These are phyloP conservation scores for Cavia porcellus DNA, from an alignment of 2,113 vertebrate species.

Conservation along the genomic window DNA sequence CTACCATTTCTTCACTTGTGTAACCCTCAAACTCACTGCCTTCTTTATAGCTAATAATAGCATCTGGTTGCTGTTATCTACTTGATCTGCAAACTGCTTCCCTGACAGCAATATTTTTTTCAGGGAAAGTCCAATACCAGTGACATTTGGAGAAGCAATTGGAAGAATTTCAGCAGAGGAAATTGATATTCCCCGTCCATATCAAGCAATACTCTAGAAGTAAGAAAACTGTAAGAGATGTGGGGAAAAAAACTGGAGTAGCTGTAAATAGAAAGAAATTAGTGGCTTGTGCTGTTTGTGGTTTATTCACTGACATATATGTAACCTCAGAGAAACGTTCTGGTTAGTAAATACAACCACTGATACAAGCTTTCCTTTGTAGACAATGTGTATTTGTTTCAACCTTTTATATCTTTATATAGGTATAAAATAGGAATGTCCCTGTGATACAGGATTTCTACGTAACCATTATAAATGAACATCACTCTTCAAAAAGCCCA, in stretches of 20 bases:
- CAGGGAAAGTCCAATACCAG: conserved; percentile 53
- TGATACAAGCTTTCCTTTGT: neutral
- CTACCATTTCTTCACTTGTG: conserved; percentile 14
- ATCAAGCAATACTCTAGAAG: conserved; percentile 25
- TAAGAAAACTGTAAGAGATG: conserved; percentile 6
- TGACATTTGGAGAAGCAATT: conserved; percentile 73
- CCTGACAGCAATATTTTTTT: conserved; percentile 57
- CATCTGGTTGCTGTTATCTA: conserved; percentile 51
- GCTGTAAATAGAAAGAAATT: neutral
- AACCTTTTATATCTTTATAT: too few relatives aligned
- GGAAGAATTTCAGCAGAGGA: conserved; percentile 65
- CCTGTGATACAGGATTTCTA: neutral
- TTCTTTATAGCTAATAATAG: conserved; percentile 73
- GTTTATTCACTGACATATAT: neutral
- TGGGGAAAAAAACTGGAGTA: neutral
- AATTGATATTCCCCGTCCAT: conserved; percentile 64
- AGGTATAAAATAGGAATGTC: neutral
- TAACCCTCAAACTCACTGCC: conserved; percentile 43
- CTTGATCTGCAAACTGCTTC: conserved; percentile 70
- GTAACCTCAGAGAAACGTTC: neutral
- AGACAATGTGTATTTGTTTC: neutral
- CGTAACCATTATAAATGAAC: accelerated
- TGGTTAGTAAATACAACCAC: neutral
- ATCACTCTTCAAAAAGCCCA: neutral
- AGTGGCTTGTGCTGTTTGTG: neutral